Percentiles rank a stretch among this genome's conserved stretches.
phyloP scores from a whole-genome alignment of 2,113 vertebrate genomes.

The Cynoglossus semilaevis region DNA sequence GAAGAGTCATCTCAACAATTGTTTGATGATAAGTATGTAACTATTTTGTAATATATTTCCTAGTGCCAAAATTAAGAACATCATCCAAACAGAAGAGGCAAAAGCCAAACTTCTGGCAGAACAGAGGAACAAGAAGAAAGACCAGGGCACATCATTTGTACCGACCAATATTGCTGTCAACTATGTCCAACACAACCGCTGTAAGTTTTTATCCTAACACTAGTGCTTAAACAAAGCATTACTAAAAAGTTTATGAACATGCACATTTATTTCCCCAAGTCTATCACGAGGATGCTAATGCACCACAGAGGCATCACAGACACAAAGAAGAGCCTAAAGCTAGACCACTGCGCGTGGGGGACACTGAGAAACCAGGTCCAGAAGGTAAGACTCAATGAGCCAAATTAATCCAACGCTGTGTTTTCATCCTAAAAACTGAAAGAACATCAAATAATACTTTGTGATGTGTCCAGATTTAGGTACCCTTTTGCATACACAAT shows the following conservation, averaged over 20 bases:
- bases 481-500: no score
- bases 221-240: background rate
- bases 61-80: constrained; percentile 98
- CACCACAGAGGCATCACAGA: constrained; percentile 89
- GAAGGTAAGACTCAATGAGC: constrained; percentile 78
- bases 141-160: constrained; percentile 93
- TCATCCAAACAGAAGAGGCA: constrained; percentile 93
- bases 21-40: background rate
- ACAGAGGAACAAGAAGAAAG: constrained; percentile 97
- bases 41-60: background rate
- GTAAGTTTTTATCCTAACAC: constrained; percentile 74
- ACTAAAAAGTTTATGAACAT: background rate
- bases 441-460: background rate
- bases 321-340: constrained; percentile 91
- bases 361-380: constrained; percentile 92
- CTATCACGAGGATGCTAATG: constrained; percentile 91
- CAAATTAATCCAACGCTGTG: background rate
- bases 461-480: no score
- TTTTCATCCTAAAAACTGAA: no score
- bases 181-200: constrained; percentile 97
- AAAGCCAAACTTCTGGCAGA: constrained; percentile 93
- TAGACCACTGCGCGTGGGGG: constrained; percentile 89
- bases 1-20: background rate
- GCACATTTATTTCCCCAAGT: constrained; percentile 70
- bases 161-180: constrained; percentile 98